Conservation (phyloP, 2,797 vertebrate genomes). For the Luscinia luscinia region DNA sequence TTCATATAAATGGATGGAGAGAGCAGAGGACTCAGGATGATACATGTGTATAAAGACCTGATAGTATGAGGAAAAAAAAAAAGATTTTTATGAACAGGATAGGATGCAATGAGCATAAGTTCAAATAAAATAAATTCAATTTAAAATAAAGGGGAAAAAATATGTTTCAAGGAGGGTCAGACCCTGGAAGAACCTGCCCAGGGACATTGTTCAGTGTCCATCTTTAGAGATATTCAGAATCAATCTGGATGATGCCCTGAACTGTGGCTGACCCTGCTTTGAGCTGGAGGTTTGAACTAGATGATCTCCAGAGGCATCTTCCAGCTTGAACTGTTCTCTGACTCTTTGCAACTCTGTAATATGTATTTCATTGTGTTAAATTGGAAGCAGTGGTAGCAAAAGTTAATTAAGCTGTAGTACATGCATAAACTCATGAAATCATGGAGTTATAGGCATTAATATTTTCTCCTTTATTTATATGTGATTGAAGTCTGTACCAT, state of each 20-base stretch:
- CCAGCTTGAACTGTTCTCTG: neutral
- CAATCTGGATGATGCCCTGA: neutral
- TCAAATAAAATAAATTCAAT: neutral
- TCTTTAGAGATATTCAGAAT: neutral
- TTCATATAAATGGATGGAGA: neutral
- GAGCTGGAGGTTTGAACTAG: neutral
- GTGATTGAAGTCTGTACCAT: slow-evolving; percentile 23
- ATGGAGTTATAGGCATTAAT: neutral
- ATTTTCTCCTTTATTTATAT: slow-evolving; percentile 28
- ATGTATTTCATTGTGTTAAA: neutral
- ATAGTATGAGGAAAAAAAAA: neutral
- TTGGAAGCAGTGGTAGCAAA: neutral
- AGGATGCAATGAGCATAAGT: neutral
- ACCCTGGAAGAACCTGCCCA: neutral
- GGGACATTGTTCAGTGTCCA: neutral
- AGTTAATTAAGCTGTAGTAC: slow-evolving; percentile 24
- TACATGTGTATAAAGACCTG: neutral
- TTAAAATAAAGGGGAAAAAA: neutral
- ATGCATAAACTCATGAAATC: neutral
- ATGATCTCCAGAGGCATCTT: neutral
- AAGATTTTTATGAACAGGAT: neutral
- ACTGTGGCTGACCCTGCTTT: neutral
- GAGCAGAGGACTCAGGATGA: neutral
- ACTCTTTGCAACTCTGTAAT: neutral
- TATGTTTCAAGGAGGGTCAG: neutral